phyloP scores from a whole-genome alignment of 2,113 vertebrate genomes.

The Numenius arquata region DNA sequence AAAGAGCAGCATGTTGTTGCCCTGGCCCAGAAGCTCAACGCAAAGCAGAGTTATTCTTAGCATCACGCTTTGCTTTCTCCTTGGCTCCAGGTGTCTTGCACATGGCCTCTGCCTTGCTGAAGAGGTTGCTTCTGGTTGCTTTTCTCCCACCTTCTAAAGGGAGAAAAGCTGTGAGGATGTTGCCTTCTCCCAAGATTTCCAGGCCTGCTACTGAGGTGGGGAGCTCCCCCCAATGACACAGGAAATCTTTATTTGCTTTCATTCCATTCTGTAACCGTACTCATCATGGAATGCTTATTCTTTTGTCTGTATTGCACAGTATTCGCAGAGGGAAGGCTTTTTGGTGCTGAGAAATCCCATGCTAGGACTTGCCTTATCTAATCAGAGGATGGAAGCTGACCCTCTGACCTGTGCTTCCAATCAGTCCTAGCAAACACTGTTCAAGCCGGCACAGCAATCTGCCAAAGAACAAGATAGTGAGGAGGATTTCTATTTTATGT shows the following conservation, averaged over 20 bases:
- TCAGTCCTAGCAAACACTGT: background rate
- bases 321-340: background rate
- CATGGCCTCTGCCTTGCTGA: background rate
- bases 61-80: background rate
- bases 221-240: background rate
- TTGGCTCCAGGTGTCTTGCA: background rate
- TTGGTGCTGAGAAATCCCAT: background rate
- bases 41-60: background rate
- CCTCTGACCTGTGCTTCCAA: background rate
- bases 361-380: background rate
- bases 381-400: background rate
- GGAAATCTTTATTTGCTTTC: background rate
- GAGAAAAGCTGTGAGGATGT: background rate
- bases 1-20: accelerated
- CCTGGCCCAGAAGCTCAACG: background rate
- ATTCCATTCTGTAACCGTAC: background rate
- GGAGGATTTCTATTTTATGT: background rate
- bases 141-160: background rate
- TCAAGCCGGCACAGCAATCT: background rate
- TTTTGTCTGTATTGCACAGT: background rate
- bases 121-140: background rate
- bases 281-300: background rate
- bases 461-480: background rate
- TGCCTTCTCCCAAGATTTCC: background rate
- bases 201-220: background rate